Base-by-base conservation (phyloP, 2,113 vertebrate species). In the Austrofundulus limnaeus region DNA sequence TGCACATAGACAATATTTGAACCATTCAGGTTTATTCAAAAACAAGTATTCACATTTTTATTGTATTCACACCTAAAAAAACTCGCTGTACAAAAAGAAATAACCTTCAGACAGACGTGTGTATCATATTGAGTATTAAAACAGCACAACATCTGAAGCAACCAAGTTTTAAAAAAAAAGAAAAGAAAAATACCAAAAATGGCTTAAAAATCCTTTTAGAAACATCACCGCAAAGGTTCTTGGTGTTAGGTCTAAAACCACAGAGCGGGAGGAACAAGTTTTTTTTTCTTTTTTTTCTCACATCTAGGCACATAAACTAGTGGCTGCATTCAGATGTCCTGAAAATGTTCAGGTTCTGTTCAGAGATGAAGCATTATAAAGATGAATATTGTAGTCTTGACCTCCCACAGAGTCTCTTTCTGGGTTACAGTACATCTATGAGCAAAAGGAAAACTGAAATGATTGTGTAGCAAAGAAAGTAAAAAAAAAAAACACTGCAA, bases 121-220 rank as follows among this genome's bases (percentile, higher is more conserved):
- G 85, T 87, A 78, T 83, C 77, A 84, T 81, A 86, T 82, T 77
- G 79, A 69, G 86, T 83, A 88, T 87, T 91, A 89, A 90, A 89
- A 91, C 86, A 86, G 75, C 78, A 87, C 75, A 81, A 87, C 77
- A 80, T 87, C 88, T 74, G 72, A 80, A 85, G 80, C 72, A 88
- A 78, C 77, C 78, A 75, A 87, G 90, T 89, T 28, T 85, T 90
- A 92, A 86, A 91, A 91, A 91, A 85, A 16, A 54, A 90, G 89
- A 85, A 91, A 92, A 85, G 90, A 91, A 91, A 83, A 16, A 42
- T 90, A 90, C 87, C 88, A 90, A 92, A 91, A 92, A 92, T 92
- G 92, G 91, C 90, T 93, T 92, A 88, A 86, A 91, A 87, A 91
- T 92, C 91, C 91, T 90, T 88, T 85, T 91, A 91, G 75, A 91